Conservation (phyloP, 2,797 vertebrate species). For the Spea hammondii region DNA sequence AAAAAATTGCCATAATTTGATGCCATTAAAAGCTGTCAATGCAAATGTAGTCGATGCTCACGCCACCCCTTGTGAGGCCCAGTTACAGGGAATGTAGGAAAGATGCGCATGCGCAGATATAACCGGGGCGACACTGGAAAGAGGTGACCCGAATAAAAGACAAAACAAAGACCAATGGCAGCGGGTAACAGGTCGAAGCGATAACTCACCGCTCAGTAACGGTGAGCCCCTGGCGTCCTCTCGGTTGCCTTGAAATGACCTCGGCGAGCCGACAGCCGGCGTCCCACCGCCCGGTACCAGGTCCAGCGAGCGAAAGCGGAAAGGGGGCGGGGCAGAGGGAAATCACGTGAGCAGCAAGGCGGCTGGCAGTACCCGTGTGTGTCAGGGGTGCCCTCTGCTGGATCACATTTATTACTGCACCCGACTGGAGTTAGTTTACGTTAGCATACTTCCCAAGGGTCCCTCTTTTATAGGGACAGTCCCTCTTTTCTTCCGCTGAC, state of each 20-base stretch:
- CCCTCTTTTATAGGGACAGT: too few relatives aligned
- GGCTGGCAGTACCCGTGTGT: not conserved
- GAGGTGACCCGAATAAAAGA: not conserved
- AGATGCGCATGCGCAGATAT: not conserved
- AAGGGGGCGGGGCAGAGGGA: not conserved
- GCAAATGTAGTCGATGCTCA: not conserved
- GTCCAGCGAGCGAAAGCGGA: not conserved
- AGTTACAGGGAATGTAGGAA: not conserved
- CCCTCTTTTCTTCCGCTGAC: too few relatives aligned
- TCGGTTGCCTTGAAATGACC: not conserved
- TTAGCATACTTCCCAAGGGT: too few relatives aligned
- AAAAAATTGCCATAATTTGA: too few relatives aligned
- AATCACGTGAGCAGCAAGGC: slow-evolving; percentile 2
- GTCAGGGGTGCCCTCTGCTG: not conserved
- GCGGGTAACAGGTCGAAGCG: too few relatives aligned
- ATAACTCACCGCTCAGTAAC: not conserved
- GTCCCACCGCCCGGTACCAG: not conserved
- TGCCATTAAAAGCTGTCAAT: too few relatives aligned
- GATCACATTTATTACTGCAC: too few relatives aligned
- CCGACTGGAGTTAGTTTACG: too few relatives aligned
- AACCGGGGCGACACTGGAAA: not conserved
- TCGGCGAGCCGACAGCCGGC: not conserved
- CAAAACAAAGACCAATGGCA: not conserved
- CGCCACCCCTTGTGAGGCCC: not conserved
- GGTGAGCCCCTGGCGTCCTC: not conserved